Base-by-base conservation (phyloP, 1,140 invertebrate genomes). In the Batillaria attramentaria region DNA sequence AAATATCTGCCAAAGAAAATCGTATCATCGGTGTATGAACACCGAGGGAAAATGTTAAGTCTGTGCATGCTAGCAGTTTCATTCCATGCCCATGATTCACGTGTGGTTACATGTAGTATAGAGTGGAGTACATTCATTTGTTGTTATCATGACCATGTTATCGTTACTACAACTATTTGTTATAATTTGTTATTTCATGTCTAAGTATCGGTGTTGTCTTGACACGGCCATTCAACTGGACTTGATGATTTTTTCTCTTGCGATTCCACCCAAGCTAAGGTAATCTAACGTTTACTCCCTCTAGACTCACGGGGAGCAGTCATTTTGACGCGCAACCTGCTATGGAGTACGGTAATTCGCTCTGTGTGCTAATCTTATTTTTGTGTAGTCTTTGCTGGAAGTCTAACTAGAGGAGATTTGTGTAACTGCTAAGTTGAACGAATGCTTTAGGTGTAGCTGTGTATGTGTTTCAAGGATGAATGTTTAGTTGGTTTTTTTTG, bases 311-410 rank as follows among this genome's bases (percentile, higher is more conserved):
- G 68, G 68, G 68, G 68, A 31, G 28, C 24, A 8, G 28, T 70
- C 39, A 3, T 3, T 69, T 41, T 24, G 28, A 4, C 66, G 1
- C 28, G 24, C n/a, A 20, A 39, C 68, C 68, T 70, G 43, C 68
- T 70, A 70, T 70, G 68, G 68, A 70, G 68, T 69, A 69, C 8
- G 1, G n/a, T 62, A 18, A 1, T n/a, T 62, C 33, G 10, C 24
- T 0, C 24, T 62, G n/a, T 62, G n/a, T 0, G 10, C 33, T 20
- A 8, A 31, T 50, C 24, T 10, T 50, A 13, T 50, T 50, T 50
- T 50, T 50, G 10, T 50, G 10, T 24, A 13, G 13, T n/a, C 33
- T 18, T 31, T n/a, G n/a, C 24, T 62, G 24, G 57, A 62, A 62
- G 3, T 62, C 33, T 20, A 62, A n/a, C 13, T n/a, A n/a, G n/a